Percentiles rank a stretch among this genome's conserved stretches.
Conservation (phyloP, 92 coral and sea anemone species). For the Galaxea fascicularis region DNA sequence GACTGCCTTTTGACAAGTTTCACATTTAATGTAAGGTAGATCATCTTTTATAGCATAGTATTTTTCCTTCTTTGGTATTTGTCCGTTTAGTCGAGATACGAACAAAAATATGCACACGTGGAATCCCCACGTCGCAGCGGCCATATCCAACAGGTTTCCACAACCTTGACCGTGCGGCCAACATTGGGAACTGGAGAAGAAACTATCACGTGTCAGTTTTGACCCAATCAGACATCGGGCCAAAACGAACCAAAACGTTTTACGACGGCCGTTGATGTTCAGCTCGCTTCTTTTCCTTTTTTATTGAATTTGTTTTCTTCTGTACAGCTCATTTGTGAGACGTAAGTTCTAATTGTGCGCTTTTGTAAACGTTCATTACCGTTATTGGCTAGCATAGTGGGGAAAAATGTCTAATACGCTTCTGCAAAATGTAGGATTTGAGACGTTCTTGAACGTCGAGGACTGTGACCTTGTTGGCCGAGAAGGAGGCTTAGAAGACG, state of each 20-base stretch:
- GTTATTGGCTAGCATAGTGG: background rate
- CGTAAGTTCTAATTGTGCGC: constrained; percentile 11
- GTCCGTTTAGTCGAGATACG: constrained; percentile 51
- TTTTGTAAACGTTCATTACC: background rate
- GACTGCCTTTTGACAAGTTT: constrained; percentile 95
- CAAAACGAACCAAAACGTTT: constrained; percentile 27
- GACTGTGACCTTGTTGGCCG: background rate
- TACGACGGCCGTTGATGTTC: background rate
- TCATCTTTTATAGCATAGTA: constrained; percentile 86
- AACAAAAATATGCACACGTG: constrained; percentile 13
- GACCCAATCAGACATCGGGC: constrained; percentile 11
- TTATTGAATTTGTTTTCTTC: background rate
- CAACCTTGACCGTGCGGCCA: background rate
- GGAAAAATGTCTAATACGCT: constrained; percentile 37
- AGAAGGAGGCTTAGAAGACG: constrained; percentile 37
- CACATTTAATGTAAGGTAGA: constrained; percentile 84
- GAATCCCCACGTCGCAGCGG: constrained; percentile 33
- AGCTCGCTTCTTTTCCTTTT: too few species aligned
- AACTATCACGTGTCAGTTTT: constrained; percentile 23
- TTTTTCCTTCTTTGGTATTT: constrained; percentile 86
- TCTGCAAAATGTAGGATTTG: constrained; percentile 41
- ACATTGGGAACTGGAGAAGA: constrained; percentile 16
- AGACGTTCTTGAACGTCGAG: constrained; percentile 29
- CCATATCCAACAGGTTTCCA: constrained; percentile 38
- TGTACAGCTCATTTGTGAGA: background rate